Evolutionary conservation across 1,140 invertebrate species (phyloP).

Genomic region (Zaprionus ornatus): DNA sequence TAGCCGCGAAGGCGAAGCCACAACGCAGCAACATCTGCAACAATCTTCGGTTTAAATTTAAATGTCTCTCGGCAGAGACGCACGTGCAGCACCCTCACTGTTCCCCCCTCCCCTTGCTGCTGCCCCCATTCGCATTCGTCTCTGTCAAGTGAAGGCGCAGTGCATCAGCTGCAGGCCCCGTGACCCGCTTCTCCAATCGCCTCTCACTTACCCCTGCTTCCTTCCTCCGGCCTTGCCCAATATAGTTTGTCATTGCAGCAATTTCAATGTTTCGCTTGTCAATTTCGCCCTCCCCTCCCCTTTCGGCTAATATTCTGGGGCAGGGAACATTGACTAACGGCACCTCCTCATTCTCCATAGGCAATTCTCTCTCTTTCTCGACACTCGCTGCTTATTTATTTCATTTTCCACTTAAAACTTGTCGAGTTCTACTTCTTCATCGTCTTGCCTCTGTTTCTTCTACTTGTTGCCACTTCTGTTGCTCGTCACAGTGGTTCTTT

Average conservation of each 20-base stretch:
- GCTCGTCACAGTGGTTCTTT: not conserved
- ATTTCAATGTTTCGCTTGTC: constrained; percentile 81
- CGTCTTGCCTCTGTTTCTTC: not conserved
- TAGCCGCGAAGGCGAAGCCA: constrained; percentile 1
- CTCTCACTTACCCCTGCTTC: not conserved
- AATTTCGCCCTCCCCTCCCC: constrained; percentile 60
- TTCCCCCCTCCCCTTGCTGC: not conserved
- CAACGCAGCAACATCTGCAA: constrained; percentile 61
- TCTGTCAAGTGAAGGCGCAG: constrained; percentile 69
- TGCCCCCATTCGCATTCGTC: constrained; percentile 63
- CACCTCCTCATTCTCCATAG: constrained; percentile 11
- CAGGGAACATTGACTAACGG: constrained; percentile 37
- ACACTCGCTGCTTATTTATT: constrained; percentile 24
- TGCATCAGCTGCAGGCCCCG: constrained; percentile 55
- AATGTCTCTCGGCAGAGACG: constrained; percentile 70
- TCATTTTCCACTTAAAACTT: constrained; percentile 37
- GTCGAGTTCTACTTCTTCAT: constrained; percentile 12
- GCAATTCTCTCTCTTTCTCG: constrained; percentile 30
- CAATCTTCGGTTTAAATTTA: constrained; percentile 79
- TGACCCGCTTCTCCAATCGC: constrained; percentile 11
- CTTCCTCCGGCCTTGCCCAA: not conserved
- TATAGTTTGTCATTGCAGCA: constrained; percentile 79
- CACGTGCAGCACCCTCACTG: constrained; percentile 61
- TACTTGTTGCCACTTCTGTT: not conserved
- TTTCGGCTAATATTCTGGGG: constrained; percentile 30